Base-by-base conservation (phyloP, 53 echinoderm and acorn worm species). In the Mesocentrotus franciscanus region DNA sequence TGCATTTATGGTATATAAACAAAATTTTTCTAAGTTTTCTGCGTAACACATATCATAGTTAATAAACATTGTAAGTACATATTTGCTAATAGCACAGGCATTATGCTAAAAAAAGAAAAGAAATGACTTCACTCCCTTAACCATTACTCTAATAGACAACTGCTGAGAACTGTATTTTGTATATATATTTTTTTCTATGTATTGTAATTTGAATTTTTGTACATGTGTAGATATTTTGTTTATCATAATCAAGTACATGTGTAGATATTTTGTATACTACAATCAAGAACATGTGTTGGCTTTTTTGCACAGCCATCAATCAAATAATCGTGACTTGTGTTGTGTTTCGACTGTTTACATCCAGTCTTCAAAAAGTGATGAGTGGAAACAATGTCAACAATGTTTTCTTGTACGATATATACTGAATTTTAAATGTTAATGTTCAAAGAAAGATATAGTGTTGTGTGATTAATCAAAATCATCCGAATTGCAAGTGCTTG, bases 401-500 rank as follows among this genome's bases (percentile, higher is more conserved):
- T 76, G 1, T 76, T 64, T 64, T 30, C 11, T 78, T 0, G 78
- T 39, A 55, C 42, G 39, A 55, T 22, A 78, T 78, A 12, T 27
- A 42, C 20, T 42, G 84, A 84, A 49, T 42, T 9, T 22, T 84
- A 49, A 84, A 68, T 66, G 20, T 2, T 76, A 14, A 8, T 76
- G 3, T 76, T 76, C 76, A 33, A 33, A 76, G 32, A 76, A 30
- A 76, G 76, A 29, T 29, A 32, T 12, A 30, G 33, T 76, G 33
- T 32, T 76, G 76, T n/a, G 33, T 76, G 32, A 29, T 96, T 95
- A 98, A 84, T 98, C 98, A 98, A 98, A 98, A 95, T 98, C 98
- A 90, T 98, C 98, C 4, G 98, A 97, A 76, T 96, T 98, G 85
- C 85, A 94, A 61, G 83, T 84, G 61, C 61, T 94, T 36, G 94